Evolutionary conservation across 2,797 vertebrate species (phyloP).

Genomic region (Hapalemur alaotrensis): DNA sequence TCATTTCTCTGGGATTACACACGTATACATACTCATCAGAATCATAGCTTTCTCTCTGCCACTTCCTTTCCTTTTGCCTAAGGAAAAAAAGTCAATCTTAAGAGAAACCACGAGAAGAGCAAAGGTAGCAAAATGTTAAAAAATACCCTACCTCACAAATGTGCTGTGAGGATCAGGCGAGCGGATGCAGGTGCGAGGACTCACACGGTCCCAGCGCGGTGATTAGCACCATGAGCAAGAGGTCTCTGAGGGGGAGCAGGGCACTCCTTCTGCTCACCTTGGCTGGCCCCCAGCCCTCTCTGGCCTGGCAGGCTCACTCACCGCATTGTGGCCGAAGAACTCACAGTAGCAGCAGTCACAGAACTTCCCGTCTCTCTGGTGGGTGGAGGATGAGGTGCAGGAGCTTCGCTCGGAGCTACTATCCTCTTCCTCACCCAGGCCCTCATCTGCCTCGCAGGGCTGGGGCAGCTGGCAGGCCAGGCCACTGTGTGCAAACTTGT

Average conservation of each 20-base stretch:
- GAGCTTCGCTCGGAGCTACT: conserved; percentile 99
- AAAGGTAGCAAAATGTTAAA: conserved; percentile 54
- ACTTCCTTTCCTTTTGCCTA: conserved; percentile 72
- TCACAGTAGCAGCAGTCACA: conserved; percentile 99
- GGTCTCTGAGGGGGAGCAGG: not conserved
- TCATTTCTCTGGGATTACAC: conserved; percentile 70
- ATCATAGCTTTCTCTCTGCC: conserved; percentile 71
- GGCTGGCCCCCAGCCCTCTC: conserved; percentile 46
- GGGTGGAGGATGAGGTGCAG: conserved; percentile 97
- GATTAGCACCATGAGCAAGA: not conserved
- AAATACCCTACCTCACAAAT: conserved; percentile 29
- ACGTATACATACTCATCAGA: conserved; percentile 68
- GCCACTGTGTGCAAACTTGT: conserved; percentile 94
- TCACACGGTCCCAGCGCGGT: not conserved
- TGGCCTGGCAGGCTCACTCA: conserved; percentile 82
- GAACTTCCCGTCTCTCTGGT: conserved; percentile 99
- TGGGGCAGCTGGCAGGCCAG: conserved; percentile 91
- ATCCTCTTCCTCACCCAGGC: conserved; percentile 96
- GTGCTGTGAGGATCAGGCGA: not conserved
- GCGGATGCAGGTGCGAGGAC: not conserved
- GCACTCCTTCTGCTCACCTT: not conserved
- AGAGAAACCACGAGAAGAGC: conserved; percentile 70
- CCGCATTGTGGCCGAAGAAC: conserved; percentile 99
- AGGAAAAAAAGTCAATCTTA: conserved; percentile 73
- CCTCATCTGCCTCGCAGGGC: conserved; percentile 93